phyloP scores from a whole-genome alignment of 2,888 invertebrate species.

The Andrena fulva region DNA sequence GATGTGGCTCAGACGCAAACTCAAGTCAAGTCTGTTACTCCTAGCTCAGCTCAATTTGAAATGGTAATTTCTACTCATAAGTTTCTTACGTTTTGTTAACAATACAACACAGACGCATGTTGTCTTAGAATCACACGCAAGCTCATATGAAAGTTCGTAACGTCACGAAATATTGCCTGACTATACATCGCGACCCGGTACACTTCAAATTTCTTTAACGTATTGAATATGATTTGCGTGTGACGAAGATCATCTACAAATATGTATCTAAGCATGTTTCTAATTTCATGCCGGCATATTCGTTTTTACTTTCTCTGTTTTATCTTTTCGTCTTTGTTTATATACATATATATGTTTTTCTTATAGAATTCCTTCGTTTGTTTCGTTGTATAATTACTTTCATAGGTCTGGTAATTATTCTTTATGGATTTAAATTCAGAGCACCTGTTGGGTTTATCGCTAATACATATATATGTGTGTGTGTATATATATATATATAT shows the following conservation, averaged over 20 bases:
- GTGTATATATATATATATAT: conserved; percentile 15
- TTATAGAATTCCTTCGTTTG: conserved; percentile 55
- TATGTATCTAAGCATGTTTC: conserved; percentile 80
- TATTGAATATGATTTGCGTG: conserved; percentile 54
- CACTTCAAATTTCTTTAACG: background rate
- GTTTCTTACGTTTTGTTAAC: conserved; percentile 50
- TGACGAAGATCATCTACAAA: conserved; percentile 71
- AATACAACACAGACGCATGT: conserved; percentile 61
- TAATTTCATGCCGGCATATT: conserved; percentile 84
- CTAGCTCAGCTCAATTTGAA: conserved; percentile 82
- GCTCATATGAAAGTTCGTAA: conserved; percentile 39
- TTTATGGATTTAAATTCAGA: conserved; percentile 68
- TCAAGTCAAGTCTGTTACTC: conserved; percentile 81
- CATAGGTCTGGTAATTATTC: conserved; percentile 54
- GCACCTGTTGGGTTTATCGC: conserved; percentile 80
- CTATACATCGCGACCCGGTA: background rate
- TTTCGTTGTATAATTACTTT: conserved; percentile 59
- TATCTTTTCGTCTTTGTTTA: conserved; percentile 9
- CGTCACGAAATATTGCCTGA: conserved; percentile 10
- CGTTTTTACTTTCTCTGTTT: conserved; percentile 59
- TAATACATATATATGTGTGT: conserved; percentile 47
- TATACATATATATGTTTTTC: conserved; percentile 41
- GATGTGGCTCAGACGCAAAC: conserved; percentile 83
- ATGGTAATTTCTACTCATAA: conserved; percentile 80
- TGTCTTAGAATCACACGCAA: conserved; percentile 61